phyloP scores from a whole-genome alignment of 2,113 vertebrate genomes.

The Anarhynchus alexandrinus region DNA sequence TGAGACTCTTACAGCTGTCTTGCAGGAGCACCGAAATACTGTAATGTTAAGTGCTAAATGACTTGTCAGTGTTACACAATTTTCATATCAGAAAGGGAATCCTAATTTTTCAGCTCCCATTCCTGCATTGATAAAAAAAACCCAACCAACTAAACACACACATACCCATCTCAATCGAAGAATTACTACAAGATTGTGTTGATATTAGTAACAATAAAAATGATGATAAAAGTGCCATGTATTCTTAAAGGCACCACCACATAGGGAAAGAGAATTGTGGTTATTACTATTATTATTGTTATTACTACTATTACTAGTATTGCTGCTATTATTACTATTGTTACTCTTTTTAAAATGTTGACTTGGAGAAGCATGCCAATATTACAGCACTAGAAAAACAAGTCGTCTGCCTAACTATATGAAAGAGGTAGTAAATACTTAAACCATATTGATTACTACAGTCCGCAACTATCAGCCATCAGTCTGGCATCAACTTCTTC shows the following conservation, averaged over 20 bases:
- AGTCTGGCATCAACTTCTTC: background rate
- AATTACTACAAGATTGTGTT: background rate
- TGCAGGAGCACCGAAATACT: background rate
- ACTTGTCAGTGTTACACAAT: background rate
- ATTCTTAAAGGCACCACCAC: background rate
- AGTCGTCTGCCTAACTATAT: background rate
- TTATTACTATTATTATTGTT: background rate
- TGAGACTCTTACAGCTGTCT: background rate
- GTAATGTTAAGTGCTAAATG: background rate
- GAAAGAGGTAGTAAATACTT: background rate
- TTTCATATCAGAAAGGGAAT: background rate
- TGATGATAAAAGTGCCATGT: background rate
- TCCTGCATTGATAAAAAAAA: background rate
- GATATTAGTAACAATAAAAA: background rate
- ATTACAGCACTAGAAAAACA: background rate
- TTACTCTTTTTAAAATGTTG: background rate
- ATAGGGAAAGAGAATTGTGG: background rate
- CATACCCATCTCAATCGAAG: background rate
- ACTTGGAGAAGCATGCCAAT: background rate
- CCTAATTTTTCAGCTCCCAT: background rate
- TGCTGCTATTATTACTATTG: background rate
- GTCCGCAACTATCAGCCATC: background rate
- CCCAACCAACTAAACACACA: background rate
- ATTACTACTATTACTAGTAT: background rate
- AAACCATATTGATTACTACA: background rate